Evolutionary conservation across 1,140 invertebrate genomes (phyloP).

Genomic region (Drosophila hydei): DNA sequence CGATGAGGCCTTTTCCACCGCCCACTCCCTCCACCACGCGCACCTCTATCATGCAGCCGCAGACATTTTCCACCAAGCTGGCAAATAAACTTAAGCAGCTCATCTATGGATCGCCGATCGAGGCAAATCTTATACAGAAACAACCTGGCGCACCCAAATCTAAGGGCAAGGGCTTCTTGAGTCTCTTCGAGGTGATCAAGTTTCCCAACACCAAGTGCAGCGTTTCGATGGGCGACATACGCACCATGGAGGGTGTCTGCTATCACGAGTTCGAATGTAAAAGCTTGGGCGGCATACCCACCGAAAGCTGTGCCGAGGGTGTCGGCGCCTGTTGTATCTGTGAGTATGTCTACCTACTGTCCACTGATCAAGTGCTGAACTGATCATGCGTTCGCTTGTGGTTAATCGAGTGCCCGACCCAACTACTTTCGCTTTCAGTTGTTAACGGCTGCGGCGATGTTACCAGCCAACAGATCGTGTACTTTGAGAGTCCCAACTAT

Average conservation of each 20-base stretch:
- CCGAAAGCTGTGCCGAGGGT: constrained; percentile 89
- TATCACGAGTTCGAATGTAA: constrained; percentile 88
- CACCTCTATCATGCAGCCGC: constrained; percentile 61
- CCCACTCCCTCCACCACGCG: constrained; percentile 48
- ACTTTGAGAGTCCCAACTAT: constrained; percentile 87
- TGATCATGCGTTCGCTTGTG: constrained; percentile 3
- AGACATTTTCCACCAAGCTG: constrained; percentile 29
- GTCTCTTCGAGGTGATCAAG: constrained; percentile 89
- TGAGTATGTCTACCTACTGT: constrained; percentile 81
- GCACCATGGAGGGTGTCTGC: constrained; percentile 86
- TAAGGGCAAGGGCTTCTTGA: constrained; percentile 86
- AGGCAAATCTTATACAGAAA: constrained; percentile 73
- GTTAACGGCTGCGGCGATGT: constrained; percentile 86
- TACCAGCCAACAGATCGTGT: constrained; percentile 85
- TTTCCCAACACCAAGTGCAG: constrained; percentile 88
- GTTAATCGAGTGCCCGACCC: not conserved
- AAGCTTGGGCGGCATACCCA: constrained; percentile 85
- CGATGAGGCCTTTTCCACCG: constrained; percentile 37
- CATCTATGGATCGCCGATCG: constrained; percentile 64
- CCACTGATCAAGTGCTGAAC: not conserved
- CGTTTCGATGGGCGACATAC: constrained; percentile 78
- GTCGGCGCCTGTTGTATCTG: constrained; percentile 91
- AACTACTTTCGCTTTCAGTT: constrained; percentile 82
- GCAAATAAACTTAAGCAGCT: constrained; percentile 57
- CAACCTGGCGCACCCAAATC: constrained; percentile 55